Base-by-base conservation (phyloP, 2,888 invertebrate genomes). In the Diplolepis rosae region DNA sequence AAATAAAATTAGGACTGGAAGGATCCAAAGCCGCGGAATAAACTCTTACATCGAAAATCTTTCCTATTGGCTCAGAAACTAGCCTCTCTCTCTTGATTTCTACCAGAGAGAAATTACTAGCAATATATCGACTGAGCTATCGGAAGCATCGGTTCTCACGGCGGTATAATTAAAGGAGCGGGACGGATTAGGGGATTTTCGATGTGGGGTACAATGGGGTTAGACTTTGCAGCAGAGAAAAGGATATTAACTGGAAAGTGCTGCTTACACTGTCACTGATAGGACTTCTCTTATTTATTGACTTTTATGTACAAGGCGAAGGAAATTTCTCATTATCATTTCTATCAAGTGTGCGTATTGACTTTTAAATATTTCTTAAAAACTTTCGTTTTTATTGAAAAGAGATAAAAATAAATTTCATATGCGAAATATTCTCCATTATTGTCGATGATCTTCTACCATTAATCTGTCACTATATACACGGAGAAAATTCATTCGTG, bases 131-230 rank as follows among this genome's bases (percentile, higher is more conserved):
- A 69, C 69, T 42, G 30, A 65, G 72, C 77, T 77, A 79, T 79
- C 77, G 72, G 76, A 73, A 56, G 77, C 80, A 78, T 78, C 77
- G 75, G 77, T 74, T 76, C 74, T 76, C 79, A 70, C 74, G 72
- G 74, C 72, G 77, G 78, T 80, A 79, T 80, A 80, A 80, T 80
- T 80, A 80, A 80, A 80, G 80, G 71, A 80, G 74, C 74, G 70
- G 76, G 74, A 78, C 76, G 76, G 80, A 80, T 80, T 80, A 79
- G 78, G 74, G 79, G 80, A 80, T 79, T 79, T 76, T 73, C 74
- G 73, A 76, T 45, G 69, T 72, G 50, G 66, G 78, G 71, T 45
- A 18, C 7, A 45, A 18, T 15, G 45, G 45, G 45, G 22, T 45
- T 69, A 71, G 48, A 74, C 45, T 32, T 48, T 45, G 27, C 61